Conservation (phyloP, 1,140 invertebrate genomes). For the Drosophila seguyi region DNA sequence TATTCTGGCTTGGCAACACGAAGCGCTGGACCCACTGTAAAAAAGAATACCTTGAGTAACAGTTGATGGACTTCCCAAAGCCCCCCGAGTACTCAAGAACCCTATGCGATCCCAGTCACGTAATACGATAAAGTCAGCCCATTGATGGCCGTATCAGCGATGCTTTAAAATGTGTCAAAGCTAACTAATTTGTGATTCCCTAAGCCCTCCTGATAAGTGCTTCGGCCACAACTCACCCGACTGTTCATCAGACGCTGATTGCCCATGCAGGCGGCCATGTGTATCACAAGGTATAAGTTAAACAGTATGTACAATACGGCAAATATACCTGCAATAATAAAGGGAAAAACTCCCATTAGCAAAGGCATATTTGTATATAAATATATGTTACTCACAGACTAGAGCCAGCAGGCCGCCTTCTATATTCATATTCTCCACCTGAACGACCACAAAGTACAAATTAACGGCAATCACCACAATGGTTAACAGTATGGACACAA, state of each 20-base stretch:
- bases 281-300: constrained; percentile 90
- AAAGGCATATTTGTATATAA: not conserved
- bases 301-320: constrained; percentile 90
- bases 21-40: constrained; percentile 84
- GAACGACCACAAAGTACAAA: constrained; percentile 91
- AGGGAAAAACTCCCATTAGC: constrained; percentile 5
- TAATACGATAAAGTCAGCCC: constrained; percentile 58
- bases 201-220: constrained; percentile 34
- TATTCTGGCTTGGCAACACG: constrained; percentile 82
- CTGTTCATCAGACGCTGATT: constrained; percentile 83
- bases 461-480: constrained; percentile 92
- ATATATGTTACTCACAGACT: constrained; percentile 85
- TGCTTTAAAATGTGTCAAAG: constrained; percentile 31
- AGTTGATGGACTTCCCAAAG: constrained; percentile 46
- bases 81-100: constrained; percentile 13
- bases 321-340: constrained; percentile 85
- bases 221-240: constrained; percentile 66
- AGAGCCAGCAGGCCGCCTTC: constrained; percentile 86
- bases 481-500: constrained; percentile 89
- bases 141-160: constrained; percentile 33
- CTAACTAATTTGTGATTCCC: constrained; percentile 56
- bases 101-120: constrained; percentile 55
- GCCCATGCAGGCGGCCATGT: constrained; percentile 90
- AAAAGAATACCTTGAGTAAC: constrained; percentile 44
- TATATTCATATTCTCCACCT: constrained; percentile 86